Evolutionary conservation across 2,113 vertebrate species (phyloP).

Genomic region (Conger conger): DNA sequence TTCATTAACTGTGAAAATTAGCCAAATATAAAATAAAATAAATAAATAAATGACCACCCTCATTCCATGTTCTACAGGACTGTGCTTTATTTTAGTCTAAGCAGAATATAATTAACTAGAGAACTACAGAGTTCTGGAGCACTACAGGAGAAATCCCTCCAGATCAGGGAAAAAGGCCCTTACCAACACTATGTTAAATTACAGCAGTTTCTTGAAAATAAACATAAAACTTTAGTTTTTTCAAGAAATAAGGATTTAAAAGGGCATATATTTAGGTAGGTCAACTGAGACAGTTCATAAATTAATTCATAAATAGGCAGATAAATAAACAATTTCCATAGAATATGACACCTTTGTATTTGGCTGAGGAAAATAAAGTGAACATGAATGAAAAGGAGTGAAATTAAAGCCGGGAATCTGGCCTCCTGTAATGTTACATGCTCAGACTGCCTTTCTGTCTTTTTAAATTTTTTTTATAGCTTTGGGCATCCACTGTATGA

Average conservation of each 20-base stretch:
- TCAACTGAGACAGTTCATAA: conserved; percentile 41
- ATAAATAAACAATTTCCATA: conserved; percentile 45
- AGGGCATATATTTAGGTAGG: conserved; percentile 35
- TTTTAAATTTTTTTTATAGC: conserved; percentile 23
- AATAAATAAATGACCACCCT: conserved; percentile 53
- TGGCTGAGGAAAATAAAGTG: conserved; percentile 31
- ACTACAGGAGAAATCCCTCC: conserved; percentile 66
- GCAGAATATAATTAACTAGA: conserved; percentile 81
- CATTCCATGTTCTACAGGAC: conserved; percentile 71
- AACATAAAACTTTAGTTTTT: conserved; percentile 49
- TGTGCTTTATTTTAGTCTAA: conserved; percentile 83
- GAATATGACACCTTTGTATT: conserved; percentile 29
- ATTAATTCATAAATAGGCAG: conserved; percentile 36
- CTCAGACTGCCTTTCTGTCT: conserved; percentile 34
- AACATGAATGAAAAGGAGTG: conserved; percentile 19
- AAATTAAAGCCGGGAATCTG: conserved; percentile 63
- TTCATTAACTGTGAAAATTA: no score
- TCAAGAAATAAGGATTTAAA: conserved; percentile 47
- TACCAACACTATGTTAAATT: conserved; percentile 70
- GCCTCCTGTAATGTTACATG: conserved; percentile 42
- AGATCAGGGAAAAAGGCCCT: conserved; percentile 60
- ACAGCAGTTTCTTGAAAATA: conserved; percentile 67
- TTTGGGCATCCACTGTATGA: conserved; percentile 63
- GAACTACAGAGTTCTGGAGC: conserved; percentile 78
- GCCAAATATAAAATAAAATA: background rate